A percentile compares a stretch with the other conserved stretches of the same genome.
Evolutionary conservation across 2,888 invertebrate species (phyloP).

Genomic region (Schizaphis graminum): DNA sequence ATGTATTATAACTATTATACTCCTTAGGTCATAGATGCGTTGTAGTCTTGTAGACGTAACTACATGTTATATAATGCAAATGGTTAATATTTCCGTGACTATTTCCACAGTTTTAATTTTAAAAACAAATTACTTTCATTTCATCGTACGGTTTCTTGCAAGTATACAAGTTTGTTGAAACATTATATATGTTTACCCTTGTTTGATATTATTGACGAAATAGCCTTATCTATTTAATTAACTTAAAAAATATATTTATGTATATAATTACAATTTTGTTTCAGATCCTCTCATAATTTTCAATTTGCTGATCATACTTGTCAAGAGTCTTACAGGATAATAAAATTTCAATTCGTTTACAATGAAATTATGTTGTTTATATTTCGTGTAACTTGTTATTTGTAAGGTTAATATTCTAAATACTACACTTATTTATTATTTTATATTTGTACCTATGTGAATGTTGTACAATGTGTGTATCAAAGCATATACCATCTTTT

Average conservation of each 20-base stretch:
- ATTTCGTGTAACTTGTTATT: neutral
- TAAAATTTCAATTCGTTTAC: neutral
- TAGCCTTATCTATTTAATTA: constrained; percentile 21
- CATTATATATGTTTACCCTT: neutral
- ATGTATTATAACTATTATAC: constrained; percentile 56
- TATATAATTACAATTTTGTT: constrained; percentile 73
- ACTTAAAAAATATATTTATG: neutral
- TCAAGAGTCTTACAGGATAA: constrained; percentile 90
- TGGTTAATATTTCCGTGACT: constrained; percentile 53
- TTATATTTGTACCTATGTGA: neutral
- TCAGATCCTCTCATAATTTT: constrained; percentile 95
- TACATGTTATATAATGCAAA: constrained; percentile 33
- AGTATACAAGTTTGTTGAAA: constrained; percentile 32
- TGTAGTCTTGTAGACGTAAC: constrained; percentile 52
- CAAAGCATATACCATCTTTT: neutral
- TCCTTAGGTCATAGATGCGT: constrained; percentile 60
- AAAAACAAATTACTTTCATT: constrained; percentile 53
- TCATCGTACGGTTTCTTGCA: neutral
- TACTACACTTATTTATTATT: neutral
- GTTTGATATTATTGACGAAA: neutral
- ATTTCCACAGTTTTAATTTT: constrained; percentile 50
- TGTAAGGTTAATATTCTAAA: neutral
- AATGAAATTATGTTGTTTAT: neutral
- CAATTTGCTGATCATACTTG: constrained; percentile 86
- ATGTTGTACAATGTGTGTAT: neutral